These are phyloP conservation scores for Cheilosia vulpina DNA, from an alignment of 2,888 invertebrate genomes.

Conservation along the genomic window DNA sequence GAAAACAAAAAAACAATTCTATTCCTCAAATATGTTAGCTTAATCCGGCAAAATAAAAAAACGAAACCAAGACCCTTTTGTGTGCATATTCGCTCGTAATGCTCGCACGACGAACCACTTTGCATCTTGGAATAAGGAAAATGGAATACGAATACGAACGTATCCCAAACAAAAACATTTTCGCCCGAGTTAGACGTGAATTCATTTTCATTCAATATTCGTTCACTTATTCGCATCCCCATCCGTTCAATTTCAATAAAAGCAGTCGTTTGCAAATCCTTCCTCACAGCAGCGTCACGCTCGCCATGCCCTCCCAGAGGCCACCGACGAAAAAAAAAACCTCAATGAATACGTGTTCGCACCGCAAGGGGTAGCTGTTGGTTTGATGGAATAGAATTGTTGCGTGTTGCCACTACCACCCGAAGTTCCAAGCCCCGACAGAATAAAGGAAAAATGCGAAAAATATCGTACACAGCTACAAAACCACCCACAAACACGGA, in stretches of 20 bases:
- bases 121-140: background rate
- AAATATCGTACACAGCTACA: constrained; percentile 12
- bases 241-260: constrained; percentile 74
- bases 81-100: constrained; percentile 16
- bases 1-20: background rate
- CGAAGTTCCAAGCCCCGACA: constrained; percentile 5
- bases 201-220: constrained; percentile 71
- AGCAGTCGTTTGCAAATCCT: constrained; percentile 75
- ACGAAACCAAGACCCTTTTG: constrained; percentile 6
- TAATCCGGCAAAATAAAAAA: constrained; percentile 36
- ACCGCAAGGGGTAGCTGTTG: constrained; percentile 54
- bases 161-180: constrained; percentile 68
- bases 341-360: constrained; percentile 46
- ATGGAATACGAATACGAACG: constrained; percentile 2
- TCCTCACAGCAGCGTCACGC: constrained; percentile 42
- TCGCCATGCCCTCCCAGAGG: constrained; percentile 16
- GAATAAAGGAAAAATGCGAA: constrained; percentile 23
- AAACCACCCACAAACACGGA: constrained; percentile 1
- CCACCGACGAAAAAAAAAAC: constrained; percentile 20
- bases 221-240: constrained; percentile 66
- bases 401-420: constrained; percentile 70
- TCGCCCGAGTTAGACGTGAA: constrained; percentile 64
- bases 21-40: constrained; percentile 52
- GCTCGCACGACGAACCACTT: constrained; percentile 27
- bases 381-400: constrained; percentile 70